phyloP scores from a whole-genome alignment of 2,113 vertebrate species.

The Eidolon helvum region DNA sequence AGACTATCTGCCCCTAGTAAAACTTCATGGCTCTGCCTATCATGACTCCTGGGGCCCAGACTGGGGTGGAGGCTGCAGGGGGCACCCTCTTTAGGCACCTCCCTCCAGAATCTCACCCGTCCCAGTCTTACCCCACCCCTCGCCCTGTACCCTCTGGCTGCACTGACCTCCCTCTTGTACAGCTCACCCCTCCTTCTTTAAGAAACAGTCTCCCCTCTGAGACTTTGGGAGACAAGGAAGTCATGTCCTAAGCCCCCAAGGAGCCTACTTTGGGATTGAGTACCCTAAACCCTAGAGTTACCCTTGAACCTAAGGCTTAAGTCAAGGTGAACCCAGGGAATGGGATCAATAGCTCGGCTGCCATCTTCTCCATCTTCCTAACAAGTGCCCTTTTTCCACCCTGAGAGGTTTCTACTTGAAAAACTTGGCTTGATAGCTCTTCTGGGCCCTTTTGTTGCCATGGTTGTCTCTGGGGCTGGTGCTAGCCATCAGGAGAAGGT shows the following conservation, averaged over 20 bases:
- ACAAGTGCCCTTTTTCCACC: background rate
- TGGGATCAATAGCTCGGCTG: background rate
- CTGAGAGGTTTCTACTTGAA: background rate
- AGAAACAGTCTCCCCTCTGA: background rate
- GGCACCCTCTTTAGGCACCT: background rate
- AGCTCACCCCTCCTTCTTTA: background rate
- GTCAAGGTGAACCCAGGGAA: background rate
- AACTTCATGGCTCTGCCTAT: background rate
- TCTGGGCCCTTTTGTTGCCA: background rate
- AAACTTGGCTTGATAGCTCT: background rate
- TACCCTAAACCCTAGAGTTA: background rate
- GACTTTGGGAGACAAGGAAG: background rate
- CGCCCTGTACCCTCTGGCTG: too few relatives aligned
- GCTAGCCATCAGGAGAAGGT: background rate
- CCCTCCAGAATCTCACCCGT: background rate
- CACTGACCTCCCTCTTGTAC: background rate
- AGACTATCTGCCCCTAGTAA: background rate
- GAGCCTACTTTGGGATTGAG: background rate
- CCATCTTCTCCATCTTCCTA: background rate
- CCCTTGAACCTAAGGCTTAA: background rate
- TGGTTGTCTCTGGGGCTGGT: background rate
- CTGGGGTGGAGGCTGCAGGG: background rate
- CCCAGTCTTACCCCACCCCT: background rate
- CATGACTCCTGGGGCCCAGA: background rate
- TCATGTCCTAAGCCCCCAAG: background rate